Base-by-base conservation (phyloP, 2,797 vertebrate species). In the Pampus argenteus region DNA sequence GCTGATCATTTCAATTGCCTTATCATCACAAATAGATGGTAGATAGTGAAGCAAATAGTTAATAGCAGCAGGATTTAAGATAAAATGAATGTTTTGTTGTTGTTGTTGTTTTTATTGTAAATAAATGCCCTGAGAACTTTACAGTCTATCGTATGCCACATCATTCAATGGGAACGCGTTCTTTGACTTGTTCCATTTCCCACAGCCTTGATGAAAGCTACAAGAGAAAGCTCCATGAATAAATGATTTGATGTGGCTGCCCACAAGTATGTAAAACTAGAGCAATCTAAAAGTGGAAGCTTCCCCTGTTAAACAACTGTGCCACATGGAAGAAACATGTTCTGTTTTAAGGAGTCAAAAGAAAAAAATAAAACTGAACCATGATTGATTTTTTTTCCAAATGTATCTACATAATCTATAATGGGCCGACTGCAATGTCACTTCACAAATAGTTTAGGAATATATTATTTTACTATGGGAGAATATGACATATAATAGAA, bases 1-100 rank as follows among this genome's bases (percentile, higher is more conserved):
- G 79, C 84, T 83, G 75, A 83, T 88, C 59, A 70, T 88, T 89
- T 91, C 82, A 87, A 83, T 87, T 92, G 91, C 91, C 92, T 90
- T 91, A 86, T 86, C 76, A 75, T 87, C 71, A 78, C 60, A 68
- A 40, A 70, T 49, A 51, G 73, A 80, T 66, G 75, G 70, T 62
- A 68, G 55, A 64, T 76, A 75, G 28, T 29, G 40, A 67, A 75
- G 74, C 42, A 65, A 88, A 78, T 28, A 58, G 62, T 71, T 55
- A 36, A 66, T 38, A 68, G 59, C 36, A 87, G 77, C 86, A 86
- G 78, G 70, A 87, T 91, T 85, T 78, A 83, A 80, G 71, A 65
- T 76, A 57, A 83, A 69, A 85, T 87, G 47, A 88, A 90, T 91
- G 88, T 92, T 88, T 84, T 87, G 75, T 82, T 80, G 59, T 90